Evolutionary conservation across 2,888 invertebrate species (phyloP).

Genomic region (Encarsia formosa): DNA sequence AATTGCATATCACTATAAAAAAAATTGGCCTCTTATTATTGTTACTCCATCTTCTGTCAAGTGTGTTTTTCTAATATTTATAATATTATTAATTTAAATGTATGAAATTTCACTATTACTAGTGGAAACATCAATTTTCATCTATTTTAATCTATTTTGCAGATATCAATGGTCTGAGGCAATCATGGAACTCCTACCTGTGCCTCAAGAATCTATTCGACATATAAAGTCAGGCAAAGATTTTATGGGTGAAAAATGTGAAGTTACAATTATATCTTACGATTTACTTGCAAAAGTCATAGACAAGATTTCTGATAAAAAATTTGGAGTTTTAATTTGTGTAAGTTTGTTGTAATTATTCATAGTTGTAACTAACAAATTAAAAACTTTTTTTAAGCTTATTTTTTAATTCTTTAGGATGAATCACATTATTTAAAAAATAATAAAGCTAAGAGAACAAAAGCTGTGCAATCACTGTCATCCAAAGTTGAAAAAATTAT

Average conservation of each 20-base stretch:
- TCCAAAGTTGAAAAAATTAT: conserved; percentile 65
- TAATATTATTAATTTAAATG: not conserved
- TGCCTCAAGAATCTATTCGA: conserved; percentile 67
- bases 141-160: conserved; percentile 16
- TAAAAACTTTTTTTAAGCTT: not conserved
- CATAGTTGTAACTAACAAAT: not conserved
- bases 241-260: conserved; percentile 60
- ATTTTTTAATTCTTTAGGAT: conserved; percentile 57
- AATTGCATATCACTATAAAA: conserved; percentile 79
- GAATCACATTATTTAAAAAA: conserved; percentile 92
- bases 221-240: conserved; percentile 67
- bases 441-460: conserved; percentile 70
- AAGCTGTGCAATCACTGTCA: conserved; percentile 59
- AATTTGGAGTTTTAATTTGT: conserved; percentile 74
- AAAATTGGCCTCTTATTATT: conserved; percentile 92
- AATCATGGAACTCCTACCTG: conserved; percentile 70
- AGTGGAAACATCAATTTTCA: not conserved
- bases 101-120: too few relatives aligned
- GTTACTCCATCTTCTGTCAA: conserved; percentile 90
- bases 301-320: conserved; percentile 56
- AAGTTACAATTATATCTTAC: conserved; percentile 83
- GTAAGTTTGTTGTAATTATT: conserved; percentile 52
- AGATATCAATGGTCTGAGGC: conserved; percentile 81
- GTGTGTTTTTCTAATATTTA: conserved; percentile 45
- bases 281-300: conserved; percentile 70